A percentile compares a stretch with the other conserved stretches of the same genome.
These are phyloP conservation scores for Campopleginae sp. DNA, from an alignment of 2,888 invertebrate species.

Conservation along the genomic window DNA sequence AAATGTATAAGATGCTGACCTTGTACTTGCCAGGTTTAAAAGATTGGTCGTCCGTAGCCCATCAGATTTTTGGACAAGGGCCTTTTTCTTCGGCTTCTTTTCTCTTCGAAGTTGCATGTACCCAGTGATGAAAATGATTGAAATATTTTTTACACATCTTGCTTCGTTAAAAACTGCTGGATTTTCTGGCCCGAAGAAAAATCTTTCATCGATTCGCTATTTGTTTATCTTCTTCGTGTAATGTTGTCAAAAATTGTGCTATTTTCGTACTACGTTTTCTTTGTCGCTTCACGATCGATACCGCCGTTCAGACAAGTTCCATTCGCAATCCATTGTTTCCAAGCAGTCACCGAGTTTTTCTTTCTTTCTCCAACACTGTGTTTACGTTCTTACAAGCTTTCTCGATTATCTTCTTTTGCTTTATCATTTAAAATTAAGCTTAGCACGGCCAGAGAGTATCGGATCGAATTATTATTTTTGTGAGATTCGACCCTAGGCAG, in stretches of 20 bases:
- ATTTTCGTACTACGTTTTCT: constrained; percentile 27
- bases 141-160: constrained; percentile 80
- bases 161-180: constrained; percentile 70
- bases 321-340: constrained; percentile 60
- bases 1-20: constrained; percentile 71
- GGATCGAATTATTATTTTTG: constrained; percentile 34
- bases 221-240: not conserved
- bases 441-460: constrained; percentile 56
- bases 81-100: constrained; percentile 73
- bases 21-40: constrained; percentile 80
- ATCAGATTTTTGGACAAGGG: constrained; percentile 77
- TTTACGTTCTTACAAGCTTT: constrained; percentile 14
- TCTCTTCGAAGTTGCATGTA: constrained; percentile 76
- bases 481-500: constrained; percentile 55
- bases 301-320: constrained; percentile 31
- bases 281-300: constrained; percentile 21
- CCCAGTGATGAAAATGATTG: constrained; percentile 77
- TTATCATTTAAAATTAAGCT: constrained; percentile 61
- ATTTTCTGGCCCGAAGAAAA: constrained; percentile 34
- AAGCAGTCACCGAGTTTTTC: constrained; percentile 67
- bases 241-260: constrained; percentile 30
- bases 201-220: constrained; percentile 47
- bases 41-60: constrained; percentile 81
- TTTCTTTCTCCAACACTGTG: constrained; percentile 50
- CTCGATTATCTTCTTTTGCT: constrained; percentile 16